phyloP scores from a whole-genome alignment of 2,797 vertebrate genomes.

The Lacerta agilis region DNA sequence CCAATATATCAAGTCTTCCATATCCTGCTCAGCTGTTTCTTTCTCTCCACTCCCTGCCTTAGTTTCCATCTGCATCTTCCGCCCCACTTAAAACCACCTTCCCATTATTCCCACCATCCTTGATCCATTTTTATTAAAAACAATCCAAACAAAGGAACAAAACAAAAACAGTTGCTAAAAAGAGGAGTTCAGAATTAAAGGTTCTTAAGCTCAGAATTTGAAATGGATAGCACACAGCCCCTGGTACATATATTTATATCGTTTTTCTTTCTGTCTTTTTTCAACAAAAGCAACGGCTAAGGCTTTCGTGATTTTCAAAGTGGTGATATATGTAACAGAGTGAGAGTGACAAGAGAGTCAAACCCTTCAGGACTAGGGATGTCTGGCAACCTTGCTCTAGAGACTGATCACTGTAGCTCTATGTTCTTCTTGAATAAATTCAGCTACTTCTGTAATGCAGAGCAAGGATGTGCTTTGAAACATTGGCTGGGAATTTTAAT shows the following conservation, averaged over 20 bases:
- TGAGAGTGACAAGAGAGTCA: not conserved
- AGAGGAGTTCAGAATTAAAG: not conserved
- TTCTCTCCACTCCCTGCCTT: not conserved
- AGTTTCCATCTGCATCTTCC: not conserved
- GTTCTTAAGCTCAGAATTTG: not conserved
- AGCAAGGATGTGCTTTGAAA: slow-evolving; percentile 2
- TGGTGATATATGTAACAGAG: not conserved
- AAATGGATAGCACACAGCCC: not conserved
- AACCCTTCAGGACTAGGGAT: slow-evolving; percentile 46
- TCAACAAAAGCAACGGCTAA: not conserved
- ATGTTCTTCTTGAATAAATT: slow-evolving; percentile 37
- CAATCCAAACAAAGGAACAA: too few relatives aligned
- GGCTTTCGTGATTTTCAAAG: not conserved
- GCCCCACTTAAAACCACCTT: not conserved
- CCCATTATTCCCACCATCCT: not conserved
- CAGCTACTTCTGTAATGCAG: slow-evolving; percentile 33
- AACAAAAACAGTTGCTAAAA: not conserved
- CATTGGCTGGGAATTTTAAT: not conserved
- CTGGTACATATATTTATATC: not conserved
- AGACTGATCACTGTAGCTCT: slow-evolving; percentile 7
- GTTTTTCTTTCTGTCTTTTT: not conserved
- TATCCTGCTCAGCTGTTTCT: not conserved
- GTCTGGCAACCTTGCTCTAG: slow-evolving; percentile 50
- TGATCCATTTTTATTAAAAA: not conserved
- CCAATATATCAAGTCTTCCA: not conserved